phyloP scores from a whole-genome alignment of 2,888 invertebrate genomes.

The Lepeophtheirus nordmannii region DNA sequence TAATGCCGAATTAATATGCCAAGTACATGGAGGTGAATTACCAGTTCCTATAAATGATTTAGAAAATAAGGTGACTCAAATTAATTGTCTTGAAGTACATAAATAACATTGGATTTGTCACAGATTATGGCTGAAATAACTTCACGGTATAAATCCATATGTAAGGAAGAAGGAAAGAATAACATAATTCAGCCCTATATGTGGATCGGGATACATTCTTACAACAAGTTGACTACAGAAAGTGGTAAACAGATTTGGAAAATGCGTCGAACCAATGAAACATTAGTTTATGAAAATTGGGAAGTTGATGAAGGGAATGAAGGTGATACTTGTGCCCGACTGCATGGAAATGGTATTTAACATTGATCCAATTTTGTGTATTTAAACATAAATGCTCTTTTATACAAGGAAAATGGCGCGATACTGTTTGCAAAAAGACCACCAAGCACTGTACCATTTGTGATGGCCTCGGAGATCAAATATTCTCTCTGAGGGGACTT shows the following conservation, averaged over 20 bases:
- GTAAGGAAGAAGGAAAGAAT: constrained; percentile 4
- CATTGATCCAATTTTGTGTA: background rate
- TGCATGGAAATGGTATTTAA: constrained; percentile 12
- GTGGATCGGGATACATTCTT: background rate
- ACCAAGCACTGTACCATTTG: constrained; percentile 6
- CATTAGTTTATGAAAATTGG: background rate
- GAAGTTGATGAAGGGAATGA: constrained; percentile 9
- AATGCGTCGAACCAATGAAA: background rate
- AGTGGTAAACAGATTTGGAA: constrained; percentile 1
- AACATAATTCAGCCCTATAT: constrained; percentile 11
- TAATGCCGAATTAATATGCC: background rate
- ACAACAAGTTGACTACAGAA: background rate
- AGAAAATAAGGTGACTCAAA: background rate
- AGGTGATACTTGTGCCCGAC: constrained; percentile 14
- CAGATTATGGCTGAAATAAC: background rate
- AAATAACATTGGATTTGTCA: no score
- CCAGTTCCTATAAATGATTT: background rate
- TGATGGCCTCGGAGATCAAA: background rate
- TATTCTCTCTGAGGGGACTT: constrained; percentile 6
- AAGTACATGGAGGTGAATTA: constrained; percentile 1
- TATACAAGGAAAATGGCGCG: constrained; percentile 5
- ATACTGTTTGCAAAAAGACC: constrained; percentile 12
- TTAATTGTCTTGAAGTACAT: no score
- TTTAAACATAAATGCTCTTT: background rate
- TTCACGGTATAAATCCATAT: background rate